A percentile compares a stretch with the other conserved stretches of the same genome.
These are phyloP conservation scores for Elegia similella DNA, from an alignment of 2,888 invertebrate genomes.

Conservation along the genomic window DNA sequence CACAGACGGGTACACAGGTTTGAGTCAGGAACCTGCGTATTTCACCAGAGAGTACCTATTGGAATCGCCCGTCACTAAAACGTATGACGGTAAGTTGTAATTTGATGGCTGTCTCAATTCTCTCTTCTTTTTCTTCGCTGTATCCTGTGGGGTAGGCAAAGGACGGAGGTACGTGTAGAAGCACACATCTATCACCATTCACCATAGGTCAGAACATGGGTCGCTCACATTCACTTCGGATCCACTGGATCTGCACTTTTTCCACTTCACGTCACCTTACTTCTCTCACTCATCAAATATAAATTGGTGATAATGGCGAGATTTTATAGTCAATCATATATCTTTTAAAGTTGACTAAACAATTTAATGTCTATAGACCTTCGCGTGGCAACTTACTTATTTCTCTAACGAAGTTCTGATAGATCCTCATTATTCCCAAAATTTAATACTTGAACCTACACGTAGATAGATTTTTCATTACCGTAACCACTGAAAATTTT, in stretches of 20 bases:
- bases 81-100: constrained; percentile 64
- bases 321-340: no score
- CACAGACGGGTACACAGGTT: constrained; percentile 50
- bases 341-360: no score
- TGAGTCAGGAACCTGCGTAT: constrained; percentile 59
- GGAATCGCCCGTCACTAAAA: constrained; percentile 71
- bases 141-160: constrained; percentile 10
- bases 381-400: no score
- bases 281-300: background rate
- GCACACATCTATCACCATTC: constrained; percentile 2
- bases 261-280: background rate
- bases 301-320: background rate
- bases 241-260: constrained; percentile 2
- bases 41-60: constrained; percentile 72
- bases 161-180: constrained; percentile 12
- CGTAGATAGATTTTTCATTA: no score
- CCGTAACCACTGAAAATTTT: no score
- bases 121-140: constrained; percentile 13
- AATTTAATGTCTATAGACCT: no score
- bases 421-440: no score
- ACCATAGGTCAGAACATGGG: constrained; percentile 1
- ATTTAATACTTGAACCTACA: no score
- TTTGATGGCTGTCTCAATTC: constrained; percentile 1
- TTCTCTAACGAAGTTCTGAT: no score
- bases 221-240: background rate